Conservation (phyloP, 2,888 invertebrate genomes). For the Apodemia mormo region DNA sequence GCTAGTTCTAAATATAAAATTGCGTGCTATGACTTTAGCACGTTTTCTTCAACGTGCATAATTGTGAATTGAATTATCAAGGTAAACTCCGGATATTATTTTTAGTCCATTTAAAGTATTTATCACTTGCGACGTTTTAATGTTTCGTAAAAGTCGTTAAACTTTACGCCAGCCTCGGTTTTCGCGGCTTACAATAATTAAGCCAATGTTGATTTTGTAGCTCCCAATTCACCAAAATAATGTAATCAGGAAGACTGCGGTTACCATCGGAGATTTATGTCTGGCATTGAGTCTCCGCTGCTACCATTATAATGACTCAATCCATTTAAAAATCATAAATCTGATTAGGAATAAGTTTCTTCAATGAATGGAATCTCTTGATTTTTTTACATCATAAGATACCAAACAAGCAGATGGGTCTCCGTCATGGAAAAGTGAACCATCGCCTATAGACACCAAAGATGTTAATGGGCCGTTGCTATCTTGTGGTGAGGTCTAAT, state of each 20-base stretch:
- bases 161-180: slow-evolving; percentile 6
- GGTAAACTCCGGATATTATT: too few relatives aligned
- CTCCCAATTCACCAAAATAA: slow-evolving; percentile 33
- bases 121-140: not conserved
- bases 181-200: slow-evolving; percentile 25
- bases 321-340: not conserved
- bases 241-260: slow-evolving; percentile 29
- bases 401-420: too few relatives aligned
- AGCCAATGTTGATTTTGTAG: slow-evolving; percentile 32
- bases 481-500: too few relatives aligned
- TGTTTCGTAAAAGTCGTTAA: slow-evolving; percentile 1
- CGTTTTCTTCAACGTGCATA: too few relatives aligned
- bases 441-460: too few relatives aligned
- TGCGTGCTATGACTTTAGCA: too few relatives aligned
- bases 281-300: not conserved
- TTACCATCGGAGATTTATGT: slow-evolving; percentile 29
- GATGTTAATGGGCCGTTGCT: too few relatives aligned
- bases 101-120: not conserved
- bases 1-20: too few relatives aligned
- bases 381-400: too few relatives aligned
- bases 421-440: too few relatives aligned
- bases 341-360: not conserved
- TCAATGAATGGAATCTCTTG: too few relatives aligned
- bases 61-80: too few relatives aligned
- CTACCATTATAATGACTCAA: not conserved